Conservation (phyloP, 2,797 vertebrate genomes). For the Rhynchotus rufescens region DNA sequence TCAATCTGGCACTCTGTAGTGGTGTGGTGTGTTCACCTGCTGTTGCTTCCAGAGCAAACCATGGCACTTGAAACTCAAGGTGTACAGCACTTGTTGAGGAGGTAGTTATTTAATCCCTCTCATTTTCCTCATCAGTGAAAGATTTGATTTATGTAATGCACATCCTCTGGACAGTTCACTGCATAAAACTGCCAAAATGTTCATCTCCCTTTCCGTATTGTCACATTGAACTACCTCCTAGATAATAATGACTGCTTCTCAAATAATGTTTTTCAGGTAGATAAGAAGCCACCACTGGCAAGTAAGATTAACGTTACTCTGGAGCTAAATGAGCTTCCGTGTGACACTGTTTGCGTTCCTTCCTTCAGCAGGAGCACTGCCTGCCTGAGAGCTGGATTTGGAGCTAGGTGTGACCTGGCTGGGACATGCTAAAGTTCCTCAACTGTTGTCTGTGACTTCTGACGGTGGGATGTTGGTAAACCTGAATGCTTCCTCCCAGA, state of each 20-base stretch:
- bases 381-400: not conserved
- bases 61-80: not conserved
- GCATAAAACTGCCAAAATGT: slow-evolving; percentile 25
- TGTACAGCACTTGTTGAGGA: not conserved
- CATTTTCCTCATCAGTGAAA: slow-evolving; percentile 19
- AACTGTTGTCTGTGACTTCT: slow-evolving; percentile 50
- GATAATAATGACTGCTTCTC: not conserved
- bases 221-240: slow-evolving; percentile 17
- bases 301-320: not conserved
- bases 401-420: not conserved
- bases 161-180: slow-evolving; percentile 23
- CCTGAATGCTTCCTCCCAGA: slow-evolving; percentile 46
- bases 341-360: not conserved
- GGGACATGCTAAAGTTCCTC: slow-evolving; percentile 12
- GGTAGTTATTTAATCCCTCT: not conserved
- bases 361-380: not conserved
- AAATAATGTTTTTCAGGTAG: slow-evolving; percentile 31
- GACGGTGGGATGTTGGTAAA: slow-evolving; percentile 43
- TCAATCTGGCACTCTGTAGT: not conserved
- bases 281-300: not conserved
- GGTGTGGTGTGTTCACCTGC: slow-evolving; percentile 1
- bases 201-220: not conserved
- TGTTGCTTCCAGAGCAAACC: not conserved
- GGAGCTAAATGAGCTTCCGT: not conserved
- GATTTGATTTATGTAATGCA: slow-evolving; percentile 21